Conservation (phyloP, 2,888 invertebrate species). For the Erebia epiphron region DNA sequence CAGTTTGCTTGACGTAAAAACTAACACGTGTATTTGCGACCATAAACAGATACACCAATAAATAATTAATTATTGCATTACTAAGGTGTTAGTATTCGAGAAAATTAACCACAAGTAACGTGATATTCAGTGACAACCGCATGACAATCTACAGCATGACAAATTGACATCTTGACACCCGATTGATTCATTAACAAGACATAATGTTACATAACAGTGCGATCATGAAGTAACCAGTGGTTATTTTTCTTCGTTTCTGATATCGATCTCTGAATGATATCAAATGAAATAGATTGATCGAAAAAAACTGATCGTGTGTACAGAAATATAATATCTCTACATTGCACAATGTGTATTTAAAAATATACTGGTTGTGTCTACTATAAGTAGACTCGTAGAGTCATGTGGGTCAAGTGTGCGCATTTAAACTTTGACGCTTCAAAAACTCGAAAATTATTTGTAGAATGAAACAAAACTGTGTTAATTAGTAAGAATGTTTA, state of each 20-base stretch:
- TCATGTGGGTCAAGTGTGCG: too few species aligned
- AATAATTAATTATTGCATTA: too few species aligned
- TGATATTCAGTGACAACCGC: neutral
- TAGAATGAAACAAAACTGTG: too few species aligned
- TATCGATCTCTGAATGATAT: constrained; percentile 1
- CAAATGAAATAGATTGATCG: neutral
- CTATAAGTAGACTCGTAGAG: too few species aligned
- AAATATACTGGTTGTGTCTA: neutral
- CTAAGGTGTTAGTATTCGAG: neutral
- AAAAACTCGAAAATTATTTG: too few species aligned
- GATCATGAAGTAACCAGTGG: neutral
- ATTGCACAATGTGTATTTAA: neutral
- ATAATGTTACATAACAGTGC: neutral
- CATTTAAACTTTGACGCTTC: too few species aligned
- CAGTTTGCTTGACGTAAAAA: too few species aligned
- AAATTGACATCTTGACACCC: constrained; percentile 6
- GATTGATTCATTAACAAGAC: constrained; percentile 1
- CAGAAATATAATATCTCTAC: constrained; percentile 4
- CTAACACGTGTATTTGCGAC: too few species aligned
- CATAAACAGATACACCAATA: too few species aligned
- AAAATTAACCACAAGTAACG: neutral
- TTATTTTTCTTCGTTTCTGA: neutral
- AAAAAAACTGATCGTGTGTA: neutral
- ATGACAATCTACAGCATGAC: neutral
- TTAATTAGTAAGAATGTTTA: too few species aligned